Percentiles rank a stretch among this genome's conserved stretches.
These are phyloP conservation scores for Ornithoptera priamus DNA, from an alignment of 2,888 invertebrate species.

Conservation along the genomic window DNA sequence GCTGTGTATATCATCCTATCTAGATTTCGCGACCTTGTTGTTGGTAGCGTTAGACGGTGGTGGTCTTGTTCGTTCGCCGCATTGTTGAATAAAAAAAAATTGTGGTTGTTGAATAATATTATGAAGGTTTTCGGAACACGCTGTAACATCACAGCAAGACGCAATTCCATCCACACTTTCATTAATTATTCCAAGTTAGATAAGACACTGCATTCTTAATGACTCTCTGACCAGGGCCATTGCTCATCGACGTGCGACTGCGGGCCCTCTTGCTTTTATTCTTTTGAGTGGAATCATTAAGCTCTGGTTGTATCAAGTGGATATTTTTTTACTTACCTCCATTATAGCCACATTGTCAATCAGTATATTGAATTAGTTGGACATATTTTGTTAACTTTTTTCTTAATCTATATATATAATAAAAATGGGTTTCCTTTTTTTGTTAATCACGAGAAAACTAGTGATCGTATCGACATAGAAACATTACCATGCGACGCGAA, in stretches of 20 bases:
- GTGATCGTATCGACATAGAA: too few species aligned
- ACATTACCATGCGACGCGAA: too few species aligned
- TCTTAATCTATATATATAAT: neutral
- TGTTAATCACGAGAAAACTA: too few species aligned
- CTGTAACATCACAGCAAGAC: constrained; percentile 63
- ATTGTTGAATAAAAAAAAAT: too few species aligned
- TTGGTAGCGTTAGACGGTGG: too few species aligned
- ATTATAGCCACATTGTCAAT: constrained; percentile 28
- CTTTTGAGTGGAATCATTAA: constrained; percentile 51
- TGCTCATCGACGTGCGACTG: constrained; percentile 68
- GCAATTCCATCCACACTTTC: constrained; percentile 69
- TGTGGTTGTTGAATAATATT: neutral
- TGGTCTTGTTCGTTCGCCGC: too few species aligned
- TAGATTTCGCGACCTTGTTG: too few species aligned
- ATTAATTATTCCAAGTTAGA: constrained; percentile 79
- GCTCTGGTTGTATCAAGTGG: constrained; percentile 44
- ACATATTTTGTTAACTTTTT: neutral
- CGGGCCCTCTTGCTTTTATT: constrained; percentile 42
- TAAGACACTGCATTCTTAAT: constrained; percentile 78
- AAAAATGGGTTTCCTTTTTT: too few species aligned
- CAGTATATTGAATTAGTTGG: constrained; percentile 17
- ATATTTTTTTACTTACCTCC: constrained; percentile 33
- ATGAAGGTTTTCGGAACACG: constrained; percentile 26
- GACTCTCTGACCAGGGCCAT: constrained; percentile 63
- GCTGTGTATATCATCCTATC: too few species aligned